Percentiles rank a stretch among this genome's conserved stretches.
These are phyloP conservation scores for Ondatra zibethicus DNA, from an alignment of 2,113 vertebrate species.

Conservation along the genomic window DNA sequence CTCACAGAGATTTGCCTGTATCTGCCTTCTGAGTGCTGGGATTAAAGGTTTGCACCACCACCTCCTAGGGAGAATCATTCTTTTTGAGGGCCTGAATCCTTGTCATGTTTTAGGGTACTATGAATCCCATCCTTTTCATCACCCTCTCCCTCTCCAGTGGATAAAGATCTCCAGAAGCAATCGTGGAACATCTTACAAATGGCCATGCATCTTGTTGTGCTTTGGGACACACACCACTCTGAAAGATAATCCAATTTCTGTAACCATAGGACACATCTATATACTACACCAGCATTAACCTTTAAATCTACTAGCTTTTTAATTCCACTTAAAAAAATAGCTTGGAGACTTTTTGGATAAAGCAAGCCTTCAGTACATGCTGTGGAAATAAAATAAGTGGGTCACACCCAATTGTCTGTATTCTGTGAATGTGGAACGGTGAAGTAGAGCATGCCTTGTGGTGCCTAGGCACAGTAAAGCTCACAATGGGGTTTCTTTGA, in stretches of 20 bases:
- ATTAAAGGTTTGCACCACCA: background rate
- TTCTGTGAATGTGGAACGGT: background rate
- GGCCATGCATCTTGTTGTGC: background rate
- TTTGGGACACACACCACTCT: background rate
- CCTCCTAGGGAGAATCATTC: background rate
- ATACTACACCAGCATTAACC: background rate
- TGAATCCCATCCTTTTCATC: background rate
- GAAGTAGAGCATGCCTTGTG: background rate
- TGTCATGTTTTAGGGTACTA: background rate
- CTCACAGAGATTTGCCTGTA: background rate
- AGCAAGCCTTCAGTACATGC: background rate
- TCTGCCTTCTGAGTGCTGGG: background rate
- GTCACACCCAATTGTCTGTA: background rate
- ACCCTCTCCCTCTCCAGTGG: background rate
- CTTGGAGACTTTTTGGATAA: background rate
- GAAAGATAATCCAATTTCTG: background rate
- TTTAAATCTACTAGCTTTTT: background rate
- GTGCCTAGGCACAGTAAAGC: background rate
- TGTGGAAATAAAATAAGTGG: background rate
- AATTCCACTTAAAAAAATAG: background rate
- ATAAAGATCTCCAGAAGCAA: background rate
- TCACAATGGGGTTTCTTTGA: slow-evolving; percentile 15
- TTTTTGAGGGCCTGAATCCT: background rate
- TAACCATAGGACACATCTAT: background rate
- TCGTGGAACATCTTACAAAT: too few relatives aligned